Conservation (phyloP, 2,888 invertebrate genomes). For the Artemia sp. region DNA sequence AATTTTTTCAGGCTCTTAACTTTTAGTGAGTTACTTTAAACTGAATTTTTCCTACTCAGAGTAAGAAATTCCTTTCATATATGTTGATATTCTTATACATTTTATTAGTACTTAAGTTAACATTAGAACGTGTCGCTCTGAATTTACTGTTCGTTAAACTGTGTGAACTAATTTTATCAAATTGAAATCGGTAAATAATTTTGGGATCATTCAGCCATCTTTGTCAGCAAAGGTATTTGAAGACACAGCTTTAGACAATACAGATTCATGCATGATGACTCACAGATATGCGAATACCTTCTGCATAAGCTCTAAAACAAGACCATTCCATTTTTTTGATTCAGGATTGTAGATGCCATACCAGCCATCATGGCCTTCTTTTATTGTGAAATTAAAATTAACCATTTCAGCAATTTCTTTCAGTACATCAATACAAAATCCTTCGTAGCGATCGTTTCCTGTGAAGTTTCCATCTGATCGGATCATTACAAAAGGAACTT, state of each 20-base stretch:
- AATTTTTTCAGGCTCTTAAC: too few relatives aligned
- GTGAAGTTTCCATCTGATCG: slow-evolving; percentile 42
- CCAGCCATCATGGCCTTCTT: slow-evolving; percentile 50
- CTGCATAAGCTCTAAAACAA: slow-evolving; percentile 50
- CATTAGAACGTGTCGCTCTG: not conserved
- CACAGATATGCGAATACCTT: slow-evolving; percentile 39
- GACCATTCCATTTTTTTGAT: slow-evolving; percentile 48
- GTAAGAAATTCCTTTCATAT: too few relatives aligned
- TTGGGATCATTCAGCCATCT: not conserved
- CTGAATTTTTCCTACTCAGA: too few relatives aligned
- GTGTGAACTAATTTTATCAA: not conserved
- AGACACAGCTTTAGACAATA: not conserved
- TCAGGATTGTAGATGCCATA: slow-evolving; percentile 45
- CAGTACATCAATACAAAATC: slow-evolving; percentile 30
- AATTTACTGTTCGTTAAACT: not conserved
- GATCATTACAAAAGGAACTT: slow-evolving; percentile 79
- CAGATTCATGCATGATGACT: not conserved
- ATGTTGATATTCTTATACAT: too few relatives aligned
- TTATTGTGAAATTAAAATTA: slow-evolving; percentile 51
- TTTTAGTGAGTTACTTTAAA: too few relatives aligned
- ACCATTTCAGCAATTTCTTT: slow-evolving; percentile 32
- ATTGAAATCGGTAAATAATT: not conserved
- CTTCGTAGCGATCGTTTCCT: slow-evolving; percentile 37
- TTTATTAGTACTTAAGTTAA: not conserved
- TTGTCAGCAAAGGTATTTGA: not conserved